These are phyloP conservation scores for Sarcophaga rosellei DNA, from an alignment of 2,888 invertebrate genomes.

Conservation along the genomic window DNA sequence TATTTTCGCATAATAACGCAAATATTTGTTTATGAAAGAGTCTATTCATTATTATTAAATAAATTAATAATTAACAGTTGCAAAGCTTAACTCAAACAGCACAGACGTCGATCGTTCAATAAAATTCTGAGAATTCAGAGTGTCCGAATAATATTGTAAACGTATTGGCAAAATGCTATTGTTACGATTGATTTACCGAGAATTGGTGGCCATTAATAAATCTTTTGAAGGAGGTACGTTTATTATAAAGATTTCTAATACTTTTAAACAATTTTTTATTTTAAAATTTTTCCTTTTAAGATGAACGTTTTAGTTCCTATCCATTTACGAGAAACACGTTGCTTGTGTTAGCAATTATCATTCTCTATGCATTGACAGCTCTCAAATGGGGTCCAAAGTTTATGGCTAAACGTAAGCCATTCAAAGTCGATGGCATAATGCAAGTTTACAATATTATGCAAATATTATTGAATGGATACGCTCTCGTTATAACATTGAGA, in stretches of 20 bases:
- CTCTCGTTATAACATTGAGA: too few relatives aligned
- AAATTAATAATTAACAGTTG: conserved; percentile 18
- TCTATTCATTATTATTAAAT: not conserved
- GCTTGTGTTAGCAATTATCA: conserved; percentile 82
- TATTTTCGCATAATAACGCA: too few relatives aligned
- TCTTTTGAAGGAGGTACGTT: conserved; percentile 25
- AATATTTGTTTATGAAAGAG: too few relatives aligned
- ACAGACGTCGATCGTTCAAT: not conserved
- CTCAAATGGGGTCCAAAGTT: conserved; percentile 85
- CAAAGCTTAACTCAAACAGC: not conserved
- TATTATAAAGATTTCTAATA: too few relatives aligned
- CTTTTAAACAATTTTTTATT: not conserved
- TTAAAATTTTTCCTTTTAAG: conserved; percentile 1
- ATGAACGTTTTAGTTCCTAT: conserved; percentile 42
- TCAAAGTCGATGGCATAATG: conserved; percentile 85
- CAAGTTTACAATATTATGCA: conserved; percentile 86
- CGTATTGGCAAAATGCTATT: conserved; percentile 40
- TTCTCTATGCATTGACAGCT: conserved; percentile 86
- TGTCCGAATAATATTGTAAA: not conserved
- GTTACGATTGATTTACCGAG: conserved; percentile 18
- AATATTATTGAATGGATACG: conserved; percentile 66
- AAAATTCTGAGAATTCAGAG: too few relatives aligned
- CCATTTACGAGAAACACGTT: conserved; percentile 33
- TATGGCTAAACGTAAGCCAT: conserved; percentile 86
- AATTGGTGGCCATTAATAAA: not conserved